These are phyloP conservation scores for Bombus pyrosoma DNA, from an alignment of 1,140 invertebrate genomes.

Conservation along the genomic window DNA sequence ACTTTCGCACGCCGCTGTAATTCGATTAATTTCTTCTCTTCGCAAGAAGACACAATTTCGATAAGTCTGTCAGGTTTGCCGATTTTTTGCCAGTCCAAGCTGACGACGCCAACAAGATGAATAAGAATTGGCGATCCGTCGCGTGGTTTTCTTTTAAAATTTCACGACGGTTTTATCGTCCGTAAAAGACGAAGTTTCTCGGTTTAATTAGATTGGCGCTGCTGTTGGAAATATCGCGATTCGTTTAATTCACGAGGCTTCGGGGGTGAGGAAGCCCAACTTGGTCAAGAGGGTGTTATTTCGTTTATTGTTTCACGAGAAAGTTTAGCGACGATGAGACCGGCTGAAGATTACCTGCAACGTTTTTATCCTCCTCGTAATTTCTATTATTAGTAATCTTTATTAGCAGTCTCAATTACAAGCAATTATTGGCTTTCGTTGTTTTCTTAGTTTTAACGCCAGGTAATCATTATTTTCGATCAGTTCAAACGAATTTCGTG, in stretches of 20 bases:
- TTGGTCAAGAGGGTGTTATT: too few relatives aligned
- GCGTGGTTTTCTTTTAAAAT: slow-evolving; percentile 12
- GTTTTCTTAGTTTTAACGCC: too few relatives aligned
- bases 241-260: background rate
- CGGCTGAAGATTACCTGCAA: too few relatives aligned
- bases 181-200: background rate
- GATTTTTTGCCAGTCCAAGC: background rate
- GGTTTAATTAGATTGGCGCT: background rate
- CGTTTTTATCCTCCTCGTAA: background rate
- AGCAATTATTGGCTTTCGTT: too few relatives aligned
- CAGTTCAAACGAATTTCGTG: too few relatives aligned
- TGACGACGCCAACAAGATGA: background rate
- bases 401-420: too few relatives aligned
- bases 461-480: too few relatives aligned
- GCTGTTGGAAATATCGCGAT: background rate
- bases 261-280: background rate
- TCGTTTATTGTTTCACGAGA: background rate
- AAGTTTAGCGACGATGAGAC: background rate
- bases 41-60: background rate
- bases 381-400: too few relatives aligned
- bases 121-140: background rate
- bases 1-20: too few relatives aligned
- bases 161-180: slow-evolving; percentile 13
- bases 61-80: too few relatives aligned
- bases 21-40: background rate